Conservation (phyloP, 2,797 vertebrate genomes). For the Pelobates cultripes region DNA sequence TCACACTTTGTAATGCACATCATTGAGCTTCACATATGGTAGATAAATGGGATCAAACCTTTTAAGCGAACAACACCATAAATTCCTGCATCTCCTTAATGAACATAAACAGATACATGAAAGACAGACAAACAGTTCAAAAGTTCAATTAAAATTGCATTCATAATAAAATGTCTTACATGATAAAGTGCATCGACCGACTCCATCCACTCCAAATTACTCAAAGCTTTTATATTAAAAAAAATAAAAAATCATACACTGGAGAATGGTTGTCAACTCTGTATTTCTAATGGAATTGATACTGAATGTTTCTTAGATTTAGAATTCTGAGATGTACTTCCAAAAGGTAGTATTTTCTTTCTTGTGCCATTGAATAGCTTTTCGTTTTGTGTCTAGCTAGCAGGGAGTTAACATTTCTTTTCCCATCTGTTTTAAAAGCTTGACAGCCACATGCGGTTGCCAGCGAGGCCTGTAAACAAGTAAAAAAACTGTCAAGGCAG, state of each 20-base stretch:
- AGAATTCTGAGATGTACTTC: background rate
- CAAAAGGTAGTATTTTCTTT: conserved; percentile 16
- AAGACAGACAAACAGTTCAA: too few species aligned
- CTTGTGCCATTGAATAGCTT: background rate
- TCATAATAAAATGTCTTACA: background rate
- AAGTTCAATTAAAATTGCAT: background rate
- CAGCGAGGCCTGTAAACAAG: conserved; percentile 45
- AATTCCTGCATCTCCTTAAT: background rate
- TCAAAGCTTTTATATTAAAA: too few species aligned
- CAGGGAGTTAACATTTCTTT: conserved; percentile 42
- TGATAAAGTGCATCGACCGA: too few species aligned
- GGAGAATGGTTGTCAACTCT: conserved; percentile 1
- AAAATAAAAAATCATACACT: background rate
- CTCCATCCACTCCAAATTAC: too few species aligned
- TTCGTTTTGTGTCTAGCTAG: conserved; percentile 30
- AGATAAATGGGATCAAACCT: background rate
- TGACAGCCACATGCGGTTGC: conserved; percentile 51
- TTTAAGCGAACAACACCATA: background rate
- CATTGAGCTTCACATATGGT: background rate
- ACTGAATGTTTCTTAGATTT: background rate
- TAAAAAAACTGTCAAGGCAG: conserved; percentile 48
- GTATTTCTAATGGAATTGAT: background rate
- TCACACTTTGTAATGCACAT: background rate
- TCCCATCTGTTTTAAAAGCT: conserved; percentile 45
- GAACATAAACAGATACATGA: too few species aligned